phyloP scores from a whole-genome alignment of 2,113 vertebrate species.

The Emydura subglobosa region DNA sequence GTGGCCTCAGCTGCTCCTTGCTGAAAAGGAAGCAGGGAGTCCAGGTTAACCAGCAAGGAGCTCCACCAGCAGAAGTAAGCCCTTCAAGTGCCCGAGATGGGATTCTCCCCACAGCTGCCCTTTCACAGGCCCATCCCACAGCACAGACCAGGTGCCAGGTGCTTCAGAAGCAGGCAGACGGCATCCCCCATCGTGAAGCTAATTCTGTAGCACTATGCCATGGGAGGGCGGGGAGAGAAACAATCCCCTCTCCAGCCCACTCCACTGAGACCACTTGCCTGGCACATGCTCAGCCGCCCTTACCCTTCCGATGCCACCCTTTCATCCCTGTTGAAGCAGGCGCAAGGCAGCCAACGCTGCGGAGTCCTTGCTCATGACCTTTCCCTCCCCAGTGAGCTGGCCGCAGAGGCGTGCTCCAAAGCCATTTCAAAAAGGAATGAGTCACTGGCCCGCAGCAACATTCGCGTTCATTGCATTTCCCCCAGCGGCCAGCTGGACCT shows the following conservation, averaged over 20 bases:
- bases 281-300: background rate
- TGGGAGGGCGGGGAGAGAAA: background rate
- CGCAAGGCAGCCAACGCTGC: background rate
- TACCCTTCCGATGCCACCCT: background rate
- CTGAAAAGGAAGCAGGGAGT: slow-evolving; percentile 10
- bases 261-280: background rate
- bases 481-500: slow-evolving; percentile 16
- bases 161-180: background rate
- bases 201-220: background rate
- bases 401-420: background rate
- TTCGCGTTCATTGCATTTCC: background rate
- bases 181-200: background rate
- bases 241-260: background rate
- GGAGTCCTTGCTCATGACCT: background rate
- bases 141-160: background rate
- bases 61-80: background rate
- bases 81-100: background rate
- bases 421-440: slow-evolving; percentile 56
- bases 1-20: slow-evolving; percentile 18
- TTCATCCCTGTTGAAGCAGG: background rate
- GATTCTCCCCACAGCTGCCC: background rate
- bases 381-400: background rate
- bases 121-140: background rate
- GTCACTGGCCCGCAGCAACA: slow-evolving; percentile 49
- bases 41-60: background rate